Conservation (phyloP, 2,797 vertebrate species). For the Diceros bicornis region DNA sequence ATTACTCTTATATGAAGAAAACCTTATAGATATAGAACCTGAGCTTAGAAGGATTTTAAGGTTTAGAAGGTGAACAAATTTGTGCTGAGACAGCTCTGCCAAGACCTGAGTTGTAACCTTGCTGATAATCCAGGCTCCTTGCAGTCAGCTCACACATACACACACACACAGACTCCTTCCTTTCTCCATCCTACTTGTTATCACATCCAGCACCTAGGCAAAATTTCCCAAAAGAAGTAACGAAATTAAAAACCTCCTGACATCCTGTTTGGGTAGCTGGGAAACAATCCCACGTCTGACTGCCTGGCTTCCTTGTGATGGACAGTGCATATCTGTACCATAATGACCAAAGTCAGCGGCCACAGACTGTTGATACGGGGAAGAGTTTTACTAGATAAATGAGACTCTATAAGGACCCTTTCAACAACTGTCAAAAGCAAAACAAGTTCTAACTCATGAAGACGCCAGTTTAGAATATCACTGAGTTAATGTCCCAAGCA, state of each 20-base stretch:
- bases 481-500: neutral
- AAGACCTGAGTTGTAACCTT: neutral
- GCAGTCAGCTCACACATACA: too few species aligned
- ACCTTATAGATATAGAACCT: neutral
- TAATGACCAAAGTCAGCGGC: neutral
- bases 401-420: neutral
- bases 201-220: neutral
- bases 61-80: neutral
- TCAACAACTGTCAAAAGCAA: neutral
- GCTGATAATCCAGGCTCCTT: neutral
- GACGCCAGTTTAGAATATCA: neutral
- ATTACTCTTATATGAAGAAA: neutral
- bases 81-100: neutral
- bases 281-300: neutral
- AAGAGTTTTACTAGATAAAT: neutral
- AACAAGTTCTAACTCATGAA: neutral
- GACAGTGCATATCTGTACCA: neutral
- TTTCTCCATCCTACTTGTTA: neutral
- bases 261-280: neutral
- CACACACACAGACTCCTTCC: neutral
- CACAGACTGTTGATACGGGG: rapidly evolving
- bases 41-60: neutral
- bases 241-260: neutral
- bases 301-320: neutral
- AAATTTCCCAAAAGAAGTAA: neutral